Evolutionary conservation across 2,113 vertebrate genomes (phyloP).

Genomic region (Poeciliopsis turrubarensis): DNA sequence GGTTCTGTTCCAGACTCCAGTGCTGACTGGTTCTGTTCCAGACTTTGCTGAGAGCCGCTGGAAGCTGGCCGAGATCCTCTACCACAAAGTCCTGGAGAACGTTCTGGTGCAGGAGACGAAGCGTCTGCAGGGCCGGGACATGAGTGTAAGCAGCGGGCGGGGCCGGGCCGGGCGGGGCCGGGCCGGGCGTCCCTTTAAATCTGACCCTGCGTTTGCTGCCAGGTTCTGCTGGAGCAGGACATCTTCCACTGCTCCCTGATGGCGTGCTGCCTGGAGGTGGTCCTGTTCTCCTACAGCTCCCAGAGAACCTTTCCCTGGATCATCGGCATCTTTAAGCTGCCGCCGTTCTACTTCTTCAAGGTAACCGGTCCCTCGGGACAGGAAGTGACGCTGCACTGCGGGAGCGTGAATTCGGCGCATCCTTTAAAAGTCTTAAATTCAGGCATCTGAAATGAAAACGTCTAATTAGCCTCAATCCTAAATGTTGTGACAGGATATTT

Average conservation of each 20-base stretch:
- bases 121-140: conserved; percentile 92
- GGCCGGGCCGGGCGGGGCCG: too few relatives aligned
- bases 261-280: conserved; percentile 94
- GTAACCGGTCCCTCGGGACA: conserved; percentile 55
- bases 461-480: too few relatives aligned
- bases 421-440: too few relatives aligned
- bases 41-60: conserved; percentile 95
- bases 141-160: conserved; percentile 85
- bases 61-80: conserved; percentile 95
- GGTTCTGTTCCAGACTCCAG: too few relatives aligned
- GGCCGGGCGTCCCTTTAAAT: background rate
- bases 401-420: too few relatives aligned
- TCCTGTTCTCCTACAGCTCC: conserved; percentile 95
- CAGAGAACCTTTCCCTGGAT: conserved; percentile 96
- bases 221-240: conserved; percentile 94
- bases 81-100: conserved; percentile 96
- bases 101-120: conserved; percentile 90
- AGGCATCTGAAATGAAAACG: too few relatives aligned
- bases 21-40: conserved; percentile 52
- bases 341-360: conserved; percentile 97
- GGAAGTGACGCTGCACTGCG: background rate
- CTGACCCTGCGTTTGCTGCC: background rate
- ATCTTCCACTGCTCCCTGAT: conserved; percentile 93
- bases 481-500: too few relatives aligned
- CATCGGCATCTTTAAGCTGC: conserved; percentile 86